Base-by-base conservation (phyloP, 2,797 vertebrate species). In the Notamacropus eugenii region DNA sequence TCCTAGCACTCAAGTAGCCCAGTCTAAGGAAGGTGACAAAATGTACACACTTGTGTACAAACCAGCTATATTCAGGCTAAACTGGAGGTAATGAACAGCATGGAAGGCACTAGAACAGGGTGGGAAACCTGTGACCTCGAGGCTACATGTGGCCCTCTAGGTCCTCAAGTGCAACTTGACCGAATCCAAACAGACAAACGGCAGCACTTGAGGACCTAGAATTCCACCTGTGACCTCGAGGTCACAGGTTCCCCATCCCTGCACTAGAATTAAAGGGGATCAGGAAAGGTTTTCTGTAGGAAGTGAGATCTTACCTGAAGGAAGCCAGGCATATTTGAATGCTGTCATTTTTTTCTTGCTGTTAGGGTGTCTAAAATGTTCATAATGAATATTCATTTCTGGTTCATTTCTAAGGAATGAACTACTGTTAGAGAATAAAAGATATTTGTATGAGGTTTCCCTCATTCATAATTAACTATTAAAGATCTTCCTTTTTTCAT, bases 381-480 rank as follows among this genome's bases (percentile, higher is more conserved):
- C 12, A 87, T 13, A 3, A 93, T 50, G 95, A 93, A 95, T 93
- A 96, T 91, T 96, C 90, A 91, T 29, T 90, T 9, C 31, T 96
- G 74, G 93, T 91, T 87, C 3, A 91, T 59, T 94, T 90, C 29
- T 95, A 56, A 55, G 90, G 14, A 97, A 55, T 29, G 54, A 93
- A 92, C 92, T 82, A 90, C 24, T 55, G 90, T 3, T 97, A 96
- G 59, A 28, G 19, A 90, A 9, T 1, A 94, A 3, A 90, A 24
- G 57, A 16, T 90, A 94, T 40, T 55, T 91, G 95, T 50, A 50
- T 87, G 74, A 50, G 40, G 74, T 92, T 54, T 2, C 11, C 22
- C 9, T 22, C 19, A 24, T 82, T 19, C 24, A 0, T 67, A 74
- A 87, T 40, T 82, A 90, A 90, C 0, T 91, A 74, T 95, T 92